Evolutionary conservation across 2,797 vertebrate genomes (phyloP).

Genomic region (Sciaenops ocellatus): DNA sequence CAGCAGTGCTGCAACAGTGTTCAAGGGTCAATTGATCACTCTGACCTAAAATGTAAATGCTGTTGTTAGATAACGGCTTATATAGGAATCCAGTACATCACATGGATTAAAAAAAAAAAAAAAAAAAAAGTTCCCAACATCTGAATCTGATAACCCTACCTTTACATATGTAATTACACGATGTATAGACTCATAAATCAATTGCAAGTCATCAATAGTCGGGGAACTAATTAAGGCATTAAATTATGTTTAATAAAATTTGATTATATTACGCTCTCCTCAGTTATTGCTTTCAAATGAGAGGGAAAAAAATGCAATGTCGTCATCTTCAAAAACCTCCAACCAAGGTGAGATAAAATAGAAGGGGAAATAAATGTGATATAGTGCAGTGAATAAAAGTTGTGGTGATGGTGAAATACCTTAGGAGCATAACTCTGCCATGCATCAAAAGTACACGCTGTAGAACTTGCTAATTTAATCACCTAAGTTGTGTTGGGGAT

Average conservation of each 20-base stretch:
- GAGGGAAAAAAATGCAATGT: constrained; percentile 37
- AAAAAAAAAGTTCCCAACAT: not conserved
- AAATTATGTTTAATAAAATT: constrained; percentile 11
- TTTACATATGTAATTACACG: constrained; percentile 25
- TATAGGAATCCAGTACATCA: constrained; percentile 38
- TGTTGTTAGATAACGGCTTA: constrained; percentile 53
- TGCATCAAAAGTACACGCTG: constrained; percentile 69
- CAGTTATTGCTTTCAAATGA: constrained; percentile 44
- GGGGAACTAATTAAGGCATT: not conserved
- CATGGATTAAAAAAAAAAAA: not conserved
- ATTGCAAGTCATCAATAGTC: constrained; percentile 5
- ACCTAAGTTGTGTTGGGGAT: constrained; percentile 73
- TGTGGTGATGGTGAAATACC: constrained; percentile 67
- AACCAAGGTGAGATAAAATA: constrained; percentile 64
- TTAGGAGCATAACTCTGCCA: constrained; percentile 68
- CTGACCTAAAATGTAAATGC: constrained; percentile 62
- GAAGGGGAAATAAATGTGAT: constrained; percentile 72
- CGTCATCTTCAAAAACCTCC: constrained; percentile 47
- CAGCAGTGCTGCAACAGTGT: constrained; percentile 35
- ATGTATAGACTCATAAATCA: constrained; percentile 18
- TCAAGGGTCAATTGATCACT: constrained; percentile 62
- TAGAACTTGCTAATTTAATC: constrained; percentile 79
- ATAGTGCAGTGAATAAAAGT: constrained; percentile 71
- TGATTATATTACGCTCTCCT: not conserved
- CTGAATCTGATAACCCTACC: constrained; percentile 4